phyloP scores from a whole-genome alignment of 2,113 vertebrate genomes.

The Zosterops lateralis region DNA sequence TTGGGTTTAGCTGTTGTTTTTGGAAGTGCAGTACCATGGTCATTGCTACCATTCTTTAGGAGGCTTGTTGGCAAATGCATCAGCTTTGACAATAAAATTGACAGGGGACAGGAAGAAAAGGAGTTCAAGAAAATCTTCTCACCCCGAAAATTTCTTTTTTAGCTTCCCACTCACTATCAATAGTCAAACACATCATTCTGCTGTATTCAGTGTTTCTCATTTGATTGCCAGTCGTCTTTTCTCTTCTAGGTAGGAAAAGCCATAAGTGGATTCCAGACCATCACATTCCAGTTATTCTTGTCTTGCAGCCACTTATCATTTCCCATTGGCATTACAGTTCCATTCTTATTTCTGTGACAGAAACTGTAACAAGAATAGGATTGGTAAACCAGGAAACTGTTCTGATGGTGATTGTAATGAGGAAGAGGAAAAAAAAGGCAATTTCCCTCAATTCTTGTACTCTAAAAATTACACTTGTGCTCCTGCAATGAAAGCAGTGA shows the following conservation, averaged over 20 bases:
- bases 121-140: neutral
- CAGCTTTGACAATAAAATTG: neutral
- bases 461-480: neutral
- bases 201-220: neutral
- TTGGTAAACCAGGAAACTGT: neutral
- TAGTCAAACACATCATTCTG: neutral
- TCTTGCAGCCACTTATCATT: fast-evolving
- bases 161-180: neutral
- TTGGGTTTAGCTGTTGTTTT: neutral
- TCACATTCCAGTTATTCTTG: neutral
- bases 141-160: neutral
- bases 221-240: neutral
- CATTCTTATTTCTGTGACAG: conserved; percentile 10
- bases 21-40: neutral
- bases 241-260: neutral
- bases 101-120: neutral
- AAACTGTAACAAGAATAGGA: neutral
- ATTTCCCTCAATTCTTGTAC: conserved; percentile 21
- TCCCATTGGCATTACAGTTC: neutral
- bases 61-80: neutral
- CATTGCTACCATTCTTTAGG: neutral
- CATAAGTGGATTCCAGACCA: neutral
- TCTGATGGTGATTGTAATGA: neutral
- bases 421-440: neutral
- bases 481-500: neutral